Conservation (phyloP, 2,888 invertebrate species). For the Terebella lapidaria region DNA sequence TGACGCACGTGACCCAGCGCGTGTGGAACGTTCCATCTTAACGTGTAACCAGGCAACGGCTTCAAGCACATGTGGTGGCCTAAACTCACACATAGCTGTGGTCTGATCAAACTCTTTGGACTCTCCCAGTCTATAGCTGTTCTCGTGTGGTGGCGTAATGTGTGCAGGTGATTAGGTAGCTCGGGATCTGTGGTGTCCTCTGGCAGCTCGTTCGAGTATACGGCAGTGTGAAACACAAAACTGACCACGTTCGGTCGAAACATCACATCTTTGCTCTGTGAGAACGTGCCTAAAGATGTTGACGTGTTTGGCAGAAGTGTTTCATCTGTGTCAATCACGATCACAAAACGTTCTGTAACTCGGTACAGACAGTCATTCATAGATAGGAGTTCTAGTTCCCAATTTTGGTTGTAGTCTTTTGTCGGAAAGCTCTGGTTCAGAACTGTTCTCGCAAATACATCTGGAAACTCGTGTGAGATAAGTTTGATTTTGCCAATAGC, state of each 20-base stretch:
- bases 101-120: constrained; percentile 3
- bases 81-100: not conserved
- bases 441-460: not conserved
- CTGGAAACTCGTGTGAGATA: not conserved
- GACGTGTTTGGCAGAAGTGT: not conserved
- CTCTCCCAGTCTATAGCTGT: constrained; percentile 10
- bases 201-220: constrained; percentile 6
- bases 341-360: not conserved
- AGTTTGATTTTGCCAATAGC: not conserved
- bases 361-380: constrained; percentile 8
- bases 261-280: not conserved
- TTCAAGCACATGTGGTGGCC: constrained; percentile 6
- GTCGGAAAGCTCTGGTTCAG: constrained; percentile 1
- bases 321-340: constrained; percentile 7
- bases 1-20: constrained; percentile 6
- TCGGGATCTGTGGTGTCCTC: not conserved
- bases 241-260: not conserved
- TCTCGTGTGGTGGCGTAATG: not conserved
- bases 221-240: constrained; percentile 1
- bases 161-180: constrained; percentile 3
- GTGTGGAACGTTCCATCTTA: not conserved
- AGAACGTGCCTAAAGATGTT: not conserved
- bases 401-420: constrained; percentile 1
- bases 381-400: constrained; percentile 10
- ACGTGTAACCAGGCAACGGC: not conserved